Evolutionary conservation across 1,140 invertebrate species (phyloP).

Genomic region (Philopotamus ludificatus): DNA sequence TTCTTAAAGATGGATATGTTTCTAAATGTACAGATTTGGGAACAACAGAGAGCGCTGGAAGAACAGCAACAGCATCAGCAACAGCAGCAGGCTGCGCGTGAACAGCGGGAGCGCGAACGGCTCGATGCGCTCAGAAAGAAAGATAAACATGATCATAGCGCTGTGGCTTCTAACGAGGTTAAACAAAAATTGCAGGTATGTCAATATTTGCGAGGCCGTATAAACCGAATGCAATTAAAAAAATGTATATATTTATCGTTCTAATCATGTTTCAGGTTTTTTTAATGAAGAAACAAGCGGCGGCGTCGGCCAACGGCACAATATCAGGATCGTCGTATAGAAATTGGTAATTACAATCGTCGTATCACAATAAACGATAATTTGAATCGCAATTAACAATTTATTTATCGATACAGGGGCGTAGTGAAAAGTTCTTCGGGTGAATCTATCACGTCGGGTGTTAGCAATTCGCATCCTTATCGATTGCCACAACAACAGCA

Average conservation of each 20-base stretch:
- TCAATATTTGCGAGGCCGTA: no score
- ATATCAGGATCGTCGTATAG: constrained; percentile 69
- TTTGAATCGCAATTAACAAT: constrained; percentile 19
- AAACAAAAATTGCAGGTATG: constrained; percentile 88
- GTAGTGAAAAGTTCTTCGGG: constrained; percentile 62
- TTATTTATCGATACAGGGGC: constrained; percentile 49
- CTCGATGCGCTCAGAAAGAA: constrained; percentile 85
- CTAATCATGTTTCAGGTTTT: constrained; percentile 69
- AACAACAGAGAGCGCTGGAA: constrained; percentile 75
- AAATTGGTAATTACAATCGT: constrained; percentile 67
- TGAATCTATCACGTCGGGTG: constrained; percentile 59
- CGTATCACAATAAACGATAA: constrained; percentile 4
- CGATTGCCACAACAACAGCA: constrained; percentile 61
- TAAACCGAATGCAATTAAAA: no score
- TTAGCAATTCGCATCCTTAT: constrained; percentile 66
- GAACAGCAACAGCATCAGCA: constrained; percentile 54
- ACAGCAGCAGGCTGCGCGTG: constrained; percentile 57
- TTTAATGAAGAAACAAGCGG: constrained; percentile 84
- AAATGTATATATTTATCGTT: no score
- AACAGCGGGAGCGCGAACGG: constrained; percentile 74
- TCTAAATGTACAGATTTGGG: constrained; percentile 83
- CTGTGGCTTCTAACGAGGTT: constrained; percentile 91
- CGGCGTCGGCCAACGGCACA: constrained; percentile 73
- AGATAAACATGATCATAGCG: constrained; percentile 91
- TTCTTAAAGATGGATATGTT: constrained; percentile 45